These are phyloP conservation scores for Lottia gigantea DNA, from an alignment of 2,888 invertebrate genomes.

Conservation along the genomic window DNA sequence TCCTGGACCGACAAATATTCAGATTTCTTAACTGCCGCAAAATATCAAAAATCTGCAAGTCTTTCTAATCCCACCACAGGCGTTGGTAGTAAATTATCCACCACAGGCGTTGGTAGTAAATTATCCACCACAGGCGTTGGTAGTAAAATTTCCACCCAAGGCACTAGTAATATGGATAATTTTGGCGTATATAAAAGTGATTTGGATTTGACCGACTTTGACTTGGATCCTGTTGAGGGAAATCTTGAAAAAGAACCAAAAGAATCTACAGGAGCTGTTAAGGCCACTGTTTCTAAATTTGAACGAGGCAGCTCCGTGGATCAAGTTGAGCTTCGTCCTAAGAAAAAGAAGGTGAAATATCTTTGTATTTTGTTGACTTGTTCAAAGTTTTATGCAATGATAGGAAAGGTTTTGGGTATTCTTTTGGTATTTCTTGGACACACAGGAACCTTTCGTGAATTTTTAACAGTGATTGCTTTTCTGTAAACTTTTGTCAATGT, in stretches of 20 bases:
- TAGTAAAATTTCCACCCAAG: neutral
- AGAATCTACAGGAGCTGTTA: neutral
- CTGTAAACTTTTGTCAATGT: too few species aligned
- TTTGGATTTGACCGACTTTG: conserved; percentile 4
- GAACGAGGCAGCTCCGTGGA: neutral
- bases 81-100: neutral
- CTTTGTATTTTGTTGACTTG: too few species aligned
- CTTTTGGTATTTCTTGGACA: too few species aligned
- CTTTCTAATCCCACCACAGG: neutral
- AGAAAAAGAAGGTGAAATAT: neutral
- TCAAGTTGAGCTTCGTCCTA: neutral
- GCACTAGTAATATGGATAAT: neutral
- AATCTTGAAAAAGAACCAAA: neutral
- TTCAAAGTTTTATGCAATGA: too few species aligned
- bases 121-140: neutral
- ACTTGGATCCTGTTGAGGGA: neutral
- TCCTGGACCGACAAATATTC: conserved; percentile 3
- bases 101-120: neutral
- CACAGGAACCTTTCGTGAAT: too few species aligned
- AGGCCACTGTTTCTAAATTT: neutral
- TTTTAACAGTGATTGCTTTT: too few species aligned
- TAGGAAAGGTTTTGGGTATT: too few species aligned
- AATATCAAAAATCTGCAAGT: neutral
- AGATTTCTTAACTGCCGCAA: neutral
- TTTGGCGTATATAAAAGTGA: neutral